Conservation (phyloP, 1,140 invertebrate genomes). For the Lethrus apterus region DNA sequence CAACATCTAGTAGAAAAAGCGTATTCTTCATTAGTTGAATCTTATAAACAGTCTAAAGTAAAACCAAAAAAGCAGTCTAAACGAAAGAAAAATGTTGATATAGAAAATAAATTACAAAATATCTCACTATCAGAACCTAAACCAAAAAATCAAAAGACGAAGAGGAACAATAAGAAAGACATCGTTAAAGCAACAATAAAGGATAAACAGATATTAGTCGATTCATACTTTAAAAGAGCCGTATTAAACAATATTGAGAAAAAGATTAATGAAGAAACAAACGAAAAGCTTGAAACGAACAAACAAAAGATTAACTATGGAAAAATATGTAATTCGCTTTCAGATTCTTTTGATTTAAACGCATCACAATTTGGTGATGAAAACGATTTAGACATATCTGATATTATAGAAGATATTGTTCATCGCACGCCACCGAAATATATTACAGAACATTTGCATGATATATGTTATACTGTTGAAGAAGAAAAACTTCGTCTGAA, state of each 20-base stretch:
- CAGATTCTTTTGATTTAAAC: constrained; percentile 33
- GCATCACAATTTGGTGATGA: constrained; percentile 40
- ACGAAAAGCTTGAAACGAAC: constrained; percentile 19
- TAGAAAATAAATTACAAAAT: constrained; percentile 23
- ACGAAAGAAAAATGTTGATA: constrained; percentile 42
- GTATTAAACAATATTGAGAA: constrained; percentile 3
- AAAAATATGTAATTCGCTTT: too few species aligned
- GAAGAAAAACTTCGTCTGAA: not conserved
- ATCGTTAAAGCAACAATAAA: constrained; percentile 5
- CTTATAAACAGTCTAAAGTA: constrained; percentile 52
- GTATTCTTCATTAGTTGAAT: constrained; percentile 58
- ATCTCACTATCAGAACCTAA: constrained; percentile 24
- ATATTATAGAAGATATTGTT: constrained; percentile 42
- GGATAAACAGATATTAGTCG: constrained; percentile 18
- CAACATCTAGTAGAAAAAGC: constrained; percentile 54
- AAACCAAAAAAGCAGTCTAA: constrained; percentile 39
- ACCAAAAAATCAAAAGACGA: constrained; percentile 16
- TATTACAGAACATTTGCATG: constrained; percentile 6
- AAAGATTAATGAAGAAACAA: constrained; percentile 13
- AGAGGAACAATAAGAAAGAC: constrained; percentile 5
- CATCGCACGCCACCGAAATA: constrained; percentile 8
- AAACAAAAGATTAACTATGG: constrained; percentile 9
- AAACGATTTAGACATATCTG: constrained; percentile 48
- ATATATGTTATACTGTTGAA: too few species aligned
- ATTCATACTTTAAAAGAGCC: constrained; percentile 21